Conservation (phyloP, 2,888 invertebrate genomes). For the Melolontha melolontha region DNA sequence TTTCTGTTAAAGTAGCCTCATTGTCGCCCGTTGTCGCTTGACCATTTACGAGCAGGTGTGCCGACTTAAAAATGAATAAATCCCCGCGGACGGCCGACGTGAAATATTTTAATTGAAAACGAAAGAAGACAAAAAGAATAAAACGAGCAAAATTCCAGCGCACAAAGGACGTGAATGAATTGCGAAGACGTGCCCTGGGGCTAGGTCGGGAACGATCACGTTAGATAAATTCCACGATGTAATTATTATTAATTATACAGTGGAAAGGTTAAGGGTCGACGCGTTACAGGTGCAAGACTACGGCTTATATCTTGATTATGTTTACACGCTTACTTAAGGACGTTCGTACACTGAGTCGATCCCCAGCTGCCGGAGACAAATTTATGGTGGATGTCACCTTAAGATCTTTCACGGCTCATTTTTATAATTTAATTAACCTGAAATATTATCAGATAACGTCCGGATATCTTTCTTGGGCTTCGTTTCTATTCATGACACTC, state of each 20-base stretch:
- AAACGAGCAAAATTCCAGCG: constrained; percentile 4
- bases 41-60: constrained; percentile 37
- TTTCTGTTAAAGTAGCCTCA: constrained; percentile 24
- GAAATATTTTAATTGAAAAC: constrained; percentile 33
- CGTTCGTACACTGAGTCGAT: no score
- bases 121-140: constrained; percentile 4
- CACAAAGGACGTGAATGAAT: constrained; percentile 22
- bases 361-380: constrained; percentile 6
- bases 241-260: constrained; percentile 49
- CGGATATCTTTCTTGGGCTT: constrained; percentile 14
- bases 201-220: constrained; percentile 29
- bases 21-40: constrained; percentile 15
- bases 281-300: constrained; percentile 45
- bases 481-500: constrained; percentile 23
- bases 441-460: constrained; percentile 24
- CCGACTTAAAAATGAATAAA: constrained; percentile 24
- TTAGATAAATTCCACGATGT: constrained; percentile 43
- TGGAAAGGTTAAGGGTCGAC: constrained; percentile 45
- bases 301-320: constrained; percentile 45
- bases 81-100: constrained; percentile 12
- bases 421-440: constrained; percentile 35
- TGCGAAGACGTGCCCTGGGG: constrained; percentile 8
- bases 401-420: constrained; percentile 23
- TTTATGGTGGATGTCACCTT: constrained; percentile 22
- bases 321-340: constrained; percentile 40